Percentiles rank a stretch among this genome's conserved stretches.
phyloP scores from a whole-genome alignment of 2,797 vertebrate genomes.

The Acanthurus leucopareius region DNA sequence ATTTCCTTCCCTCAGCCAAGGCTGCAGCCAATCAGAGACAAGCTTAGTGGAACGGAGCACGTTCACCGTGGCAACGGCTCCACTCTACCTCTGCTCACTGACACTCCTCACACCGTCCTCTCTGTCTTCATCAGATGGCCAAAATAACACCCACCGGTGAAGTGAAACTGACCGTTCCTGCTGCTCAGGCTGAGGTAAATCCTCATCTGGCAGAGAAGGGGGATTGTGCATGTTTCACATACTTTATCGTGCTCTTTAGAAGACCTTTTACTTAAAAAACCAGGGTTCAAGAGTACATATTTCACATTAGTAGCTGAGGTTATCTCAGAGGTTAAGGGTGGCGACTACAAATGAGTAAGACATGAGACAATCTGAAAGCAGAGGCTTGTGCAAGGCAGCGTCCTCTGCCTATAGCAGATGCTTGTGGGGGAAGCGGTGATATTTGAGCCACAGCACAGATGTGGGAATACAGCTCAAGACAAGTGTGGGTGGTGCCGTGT shows the following conservation, averaged over 20 bases:
- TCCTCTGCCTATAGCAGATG: slow-evolving; percentile 66
- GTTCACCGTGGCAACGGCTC: slow-evolving; percentile 84
- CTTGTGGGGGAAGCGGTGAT: slow-evolving; percentile 69
- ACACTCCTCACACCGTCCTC: slow-evolving; percentile 63
- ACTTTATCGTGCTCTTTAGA: background rate
- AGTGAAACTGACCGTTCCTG: slow-evolving; percentile 55
- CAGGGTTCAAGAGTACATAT: background rate
- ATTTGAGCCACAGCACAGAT: slow-evolving; percentile 81
- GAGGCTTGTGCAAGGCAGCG: slow-evolving; percentile 27
- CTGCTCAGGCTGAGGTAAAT: slow-evolving; percentile 46
- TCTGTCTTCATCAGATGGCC: slow-evolving; percentile 68
- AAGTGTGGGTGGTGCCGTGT: slow-evolving; percentile 73
- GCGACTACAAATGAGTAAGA: slow-evolving; percentile 49
- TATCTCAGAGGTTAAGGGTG: slow-evolving; percentile 51
- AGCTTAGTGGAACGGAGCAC: slow-evolving; percentile 70
- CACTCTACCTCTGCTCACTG: slow-evolving; percentile 75
- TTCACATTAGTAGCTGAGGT: slow-evolving; percentile 34
- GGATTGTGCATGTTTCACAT: slow-evolving; percentile 12
- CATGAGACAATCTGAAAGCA: slow-evolving; percentile 48
- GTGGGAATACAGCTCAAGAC: slow-evolving; percentile 71
- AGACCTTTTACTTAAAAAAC: slow-evolving; percentile 4
- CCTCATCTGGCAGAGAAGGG: slow-evolving; percentile 14
- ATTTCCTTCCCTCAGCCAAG: slow-evolving; percentile 70
- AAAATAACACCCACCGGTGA: slow-evolving; percentile 63
- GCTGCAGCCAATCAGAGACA: slow-evolving; percentile 78